Conservation (phyloP, 2,888 invertebrate genomes). For the Acleris cristana region DNA sequence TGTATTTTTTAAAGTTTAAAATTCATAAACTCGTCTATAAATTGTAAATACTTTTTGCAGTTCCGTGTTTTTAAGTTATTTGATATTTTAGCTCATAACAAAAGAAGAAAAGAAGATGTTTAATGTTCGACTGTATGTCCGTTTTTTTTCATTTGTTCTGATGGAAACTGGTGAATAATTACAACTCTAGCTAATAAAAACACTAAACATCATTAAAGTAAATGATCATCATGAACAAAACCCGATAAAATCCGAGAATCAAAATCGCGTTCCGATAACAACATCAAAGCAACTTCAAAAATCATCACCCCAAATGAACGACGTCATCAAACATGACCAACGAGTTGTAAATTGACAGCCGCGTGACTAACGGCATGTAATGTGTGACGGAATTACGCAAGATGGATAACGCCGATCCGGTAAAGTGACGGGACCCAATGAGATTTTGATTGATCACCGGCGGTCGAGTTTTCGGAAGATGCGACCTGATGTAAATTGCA, state of each 20-base stretch:
- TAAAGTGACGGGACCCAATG: conserved; percentile 65
- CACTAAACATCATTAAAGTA: too few species aligned
- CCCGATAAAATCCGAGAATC: neutral
- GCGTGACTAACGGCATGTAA: conserved; percentile 47
- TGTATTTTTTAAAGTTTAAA: neutral
- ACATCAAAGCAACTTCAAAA: conserved; percentile 4
- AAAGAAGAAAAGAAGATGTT: too few species aligned
- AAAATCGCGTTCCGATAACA: neutral
- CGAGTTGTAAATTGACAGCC: conserved; percentile 39
- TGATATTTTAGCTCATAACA: too few species aligned
- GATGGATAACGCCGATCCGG: conserved; percentile 64
- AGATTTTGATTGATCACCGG: conserved; percentile 73
- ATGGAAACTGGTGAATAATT: too few species aligned
- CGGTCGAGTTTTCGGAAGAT: conserved; percentile 24
- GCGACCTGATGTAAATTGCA: conserved; percentile 20
- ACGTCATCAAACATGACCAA: conserved; percentile 34
- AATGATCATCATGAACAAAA: too few species aligned
- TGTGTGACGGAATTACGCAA: conserved; percentile 59
- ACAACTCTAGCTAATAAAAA: too few species aligned
- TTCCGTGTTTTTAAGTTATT: too few species aligned
- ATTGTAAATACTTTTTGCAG: too few species aligned
- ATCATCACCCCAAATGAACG: conserved; percentile 15
- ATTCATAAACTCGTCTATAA: too few species aligned
- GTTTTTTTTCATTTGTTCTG: too few species aligned
- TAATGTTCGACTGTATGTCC: too few species aligned